A percentile compares a stretch with the other conserved stretches of the same genome.
phyloP scores from a whole-genome alignment of 2,113 vertebrate species.

The Hiodon alosoides region DNA sequence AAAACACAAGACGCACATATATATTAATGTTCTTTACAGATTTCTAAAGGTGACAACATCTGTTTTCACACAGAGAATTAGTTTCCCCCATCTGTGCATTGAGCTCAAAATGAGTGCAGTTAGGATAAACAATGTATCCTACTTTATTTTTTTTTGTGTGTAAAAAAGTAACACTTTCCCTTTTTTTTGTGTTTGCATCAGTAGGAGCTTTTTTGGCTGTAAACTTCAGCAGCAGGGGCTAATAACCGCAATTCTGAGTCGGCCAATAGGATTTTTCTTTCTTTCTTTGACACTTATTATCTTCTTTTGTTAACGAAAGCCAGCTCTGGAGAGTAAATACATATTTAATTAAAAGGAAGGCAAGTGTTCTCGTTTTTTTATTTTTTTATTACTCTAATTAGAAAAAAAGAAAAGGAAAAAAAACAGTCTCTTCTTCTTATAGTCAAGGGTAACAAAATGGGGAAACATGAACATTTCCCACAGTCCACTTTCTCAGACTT shows the following conservation, averaged over 20 bases:
- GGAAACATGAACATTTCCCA: neutral
- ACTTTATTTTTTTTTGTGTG: too few species aligned
- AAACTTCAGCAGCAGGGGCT: neutral
- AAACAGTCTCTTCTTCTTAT: neutral
- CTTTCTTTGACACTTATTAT: neutral
- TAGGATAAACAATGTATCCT: too few species aligned
- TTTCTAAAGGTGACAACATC: too few species aligned
- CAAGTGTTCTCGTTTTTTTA: neutral
- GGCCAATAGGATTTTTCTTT: constrained; percentile 2
- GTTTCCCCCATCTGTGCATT: too few species aligned
- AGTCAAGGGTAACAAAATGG: neutral
- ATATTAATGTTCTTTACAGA: too few species aligned
- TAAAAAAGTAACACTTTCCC: too few species aligned
- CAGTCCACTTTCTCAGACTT: neutral
- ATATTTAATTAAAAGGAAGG: constrained; percentile 6
- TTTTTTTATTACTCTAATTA: neutral
- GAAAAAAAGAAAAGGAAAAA: neutral
- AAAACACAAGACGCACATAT: too few species aligned
- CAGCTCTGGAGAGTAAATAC: neutral
- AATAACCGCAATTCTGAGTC: neutral
- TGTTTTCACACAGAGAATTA: too few species aligned
- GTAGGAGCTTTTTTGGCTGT: neutral
- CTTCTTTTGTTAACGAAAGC: constrained; percentile 4
- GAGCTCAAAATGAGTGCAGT: too few species aligned
- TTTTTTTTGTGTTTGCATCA: neutral